Base-by-base conservation (phyloP, 2,113 vertebrate genomes). In the Hydrolagus affinis region DNA sequence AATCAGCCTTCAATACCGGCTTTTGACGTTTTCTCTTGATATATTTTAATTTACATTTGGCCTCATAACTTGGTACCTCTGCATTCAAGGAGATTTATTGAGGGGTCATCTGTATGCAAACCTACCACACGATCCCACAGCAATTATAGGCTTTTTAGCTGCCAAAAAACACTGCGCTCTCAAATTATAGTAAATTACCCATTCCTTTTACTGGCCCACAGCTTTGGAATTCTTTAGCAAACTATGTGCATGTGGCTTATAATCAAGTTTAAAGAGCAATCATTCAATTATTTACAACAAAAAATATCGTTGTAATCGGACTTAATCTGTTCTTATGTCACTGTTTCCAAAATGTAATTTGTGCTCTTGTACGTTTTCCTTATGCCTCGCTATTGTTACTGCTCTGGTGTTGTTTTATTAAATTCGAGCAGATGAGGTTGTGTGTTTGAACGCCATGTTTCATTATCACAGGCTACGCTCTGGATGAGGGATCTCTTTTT, bases 311-410 rank as follows among this genome's bases (percentile, higher is more conserved):
- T 60, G 76, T 62, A 62, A 62, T 78, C n/a, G 1, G 56, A 12
- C 9, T 77, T n/a, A 59, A 77, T 77, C 44, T 59, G n/a, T 23
- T 25, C n/a, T 0, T 78, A 59, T 28, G 19, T 78, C 76, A 57
- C 57, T 62, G 12, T 62, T 62, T 78, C 76, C 76, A 62, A 78
- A 62, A 76, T 76, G 74, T 57, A 76, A 76, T 74, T 74, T 74
- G 28, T 74, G 72, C 30, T 74, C n/a, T 74, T 32, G 4, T 44
- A 44, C 6, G 44, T 3, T 8, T 76, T 76, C 44, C 25, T 74
- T 23, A 44, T 57, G 74, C 44, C 62, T 6, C 59, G 25, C 17
- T 25, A 62, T 78, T 78, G 56, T 25, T 77, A 11, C 11, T 23
- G n/a, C n/a, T 62, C 62, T 59, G 21, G 11, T 25, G 57, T 62